Base-by-base conservation (phyloP, 2,888 invertebrate genomes). In the Deilephila elpenor region DNA sequence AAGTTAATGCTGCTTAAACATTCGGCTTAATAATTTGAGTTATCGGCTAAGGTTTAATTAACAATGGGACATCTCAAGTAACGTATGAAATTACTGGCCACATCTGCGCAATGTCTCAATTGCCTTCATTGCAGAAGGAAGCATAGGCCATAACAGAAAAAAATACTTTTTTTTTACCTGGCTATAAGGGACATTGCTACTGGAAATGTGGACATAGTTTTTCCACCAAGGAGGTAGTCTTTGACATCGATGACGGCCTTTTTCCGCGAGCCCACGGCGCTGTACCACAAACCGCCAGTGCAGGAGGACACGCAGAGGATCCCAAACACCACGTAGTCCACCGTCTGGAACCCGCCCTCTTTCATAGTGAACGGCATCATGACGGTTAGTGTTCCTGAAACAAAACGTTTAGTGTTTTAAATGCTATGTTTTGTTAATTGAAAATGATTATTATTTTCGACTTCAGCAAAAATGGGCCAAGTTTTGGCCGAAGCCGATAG, bases 161-260 rank as follows among this genome's bases (percentile, higher is more conserved):
- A n/a, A 6, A 32, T 53, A n/a, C 4, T 14, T 0, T 32, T n/a
- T 64, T 73, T 84, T 88, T 79, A 97, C 97, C 97, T 97, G 73
- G 98, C 98, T 84, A 98, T 96, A 56, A 98, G 95, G 11, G 98
- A 98, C 95, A 98, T 96, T 34, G 98, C 97, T 20, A 98, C 97
- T 0, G 98, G 98, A 85, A 98, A 97, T 0, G 97, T 96, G 75
- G 96, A 95, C 95, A 98, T 95, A 74, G 96, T 95, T 82, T 96
- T 95, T 74, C 97, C 97, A 53, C 97, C 98, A 76, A 98, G 95
- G 72, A 98, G 93, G 87, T 98, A 98, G 84, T 97, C 97, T 79
- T 95, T 94, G 88, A 97, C 88, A 85, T 96, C 95, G 80, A 93
- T 89, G 79, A 96, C 91, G 14, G 95, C 92, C 76, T 92, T 90